Evolutionary conservation across 2,888 invertebrate species (phyloP).

Genomic region (Mamestra brassicae): DNA sequence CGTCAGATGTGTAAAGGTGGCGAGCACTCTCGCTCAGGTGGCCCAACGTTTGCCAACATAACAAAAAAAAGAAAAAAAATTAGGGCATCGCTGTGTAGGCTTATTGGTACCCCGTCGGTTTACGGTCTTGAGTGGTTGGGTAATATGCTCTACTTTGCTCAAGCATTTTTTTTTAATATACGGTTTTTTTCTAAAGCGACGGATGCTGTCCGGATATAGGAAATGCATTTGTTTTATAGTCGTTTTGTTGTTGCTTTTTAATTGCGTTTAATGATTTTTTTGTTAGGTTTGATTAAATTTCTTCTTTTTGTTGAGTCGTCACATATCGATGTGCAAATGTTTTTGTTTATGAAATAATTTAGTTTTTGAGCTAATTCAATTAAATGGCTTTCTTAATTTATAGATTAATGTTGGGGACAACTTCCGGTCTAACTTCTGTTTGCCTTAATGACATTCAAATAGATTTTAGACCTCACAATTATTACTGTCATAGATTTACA

Average conservation of each 20-base stretch:
- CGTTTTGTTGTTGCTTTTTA: not conserved
- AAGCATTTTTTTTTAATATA: not conserved
- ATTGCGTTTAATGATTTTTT: not conserved
- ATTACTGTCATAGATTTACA: no score
- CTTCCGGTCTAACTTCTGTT: no score
- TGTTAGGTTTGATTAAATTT: not conserved
- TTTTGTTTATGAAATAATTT: no score
- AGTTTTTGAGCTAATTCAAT: no score
- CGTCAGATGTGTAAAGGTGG: not conserved
- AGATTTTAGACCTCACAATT: not conserved
- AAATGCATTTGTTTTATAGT: not conserved
- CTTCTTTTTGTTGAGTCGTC: no score
- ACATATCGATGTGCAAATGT: no score
- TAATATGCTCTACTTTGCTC: slow-evolving; percentile 42
- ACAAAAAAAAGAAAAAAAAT: slow-evolving; percentile 22
- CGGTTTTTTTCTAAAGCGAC: not conserved
- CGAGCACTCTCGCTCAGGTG: not conserved
- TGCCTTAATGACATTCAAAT: not conserved
- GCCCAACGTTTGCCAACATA: slow-evolving; percentile 36
- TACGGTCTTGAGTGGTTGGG: not conserved
- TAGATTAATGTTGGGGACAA: no score
- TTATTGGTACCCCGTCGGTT: slow-evolving; percentile 49
- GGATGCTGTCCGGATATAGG: not conserved
- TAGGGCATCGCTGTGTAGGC: slow-evolving; percentile 29
- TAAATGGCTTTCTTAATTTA: no score